Evolutionary conservation across 2,113 vertebrate species (phyloP).

Genomic region (Bufo bufo): DNA sequence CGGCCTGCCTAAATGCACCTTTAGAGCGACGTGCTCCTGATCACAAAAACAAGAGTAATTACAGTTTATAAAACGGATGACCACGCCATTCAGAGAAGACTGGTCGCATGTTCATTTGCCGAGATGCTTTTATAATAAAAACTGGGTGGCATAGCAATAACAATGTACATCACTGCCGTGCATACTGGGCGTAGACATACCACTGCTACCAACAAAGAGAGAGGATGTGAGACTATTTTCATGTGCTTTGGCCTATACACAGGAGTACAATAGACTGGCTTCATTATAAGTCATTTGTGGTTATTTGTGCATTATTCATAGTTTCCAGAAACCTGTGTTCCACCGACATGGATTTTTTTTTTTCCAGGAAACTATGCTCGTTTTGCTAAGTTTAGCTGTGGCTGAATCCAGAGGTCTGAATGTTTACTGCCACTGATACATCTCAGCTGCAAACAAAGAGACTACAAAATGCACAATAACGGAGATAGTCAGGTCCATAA

Average conservation of each 20-base stretch:
- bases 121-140: not conserved
- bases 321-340: slow-evolving; percentile 10
- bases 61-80: not conserved
- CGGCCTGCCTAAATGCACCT: too few species aligned
- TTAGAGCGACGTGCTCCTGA: too few species aligned
- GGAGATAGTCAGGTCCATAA: too few species aligned
- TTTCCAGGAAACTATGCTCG: slow-evolving; percentile 4
- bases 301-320: slow-evolving; percentile 12
- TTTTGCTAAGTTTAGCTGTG: slow-evolving; percentile 18
- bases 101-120: too few species aligned
- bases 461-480: not conserved
- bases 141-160: not conserved
- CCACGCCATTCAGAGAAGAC: too few species aligned
- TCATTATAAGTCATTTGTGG: slow-evolving; percentile 10
- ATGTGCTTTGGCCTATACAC: too few species aligned
- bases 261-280: not conserved
- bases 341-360: not conserved
- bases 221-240: not conserved
- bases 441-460: not conserved
- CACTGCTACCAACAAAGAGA: not conserved
- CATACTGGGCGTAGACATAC: not conserved
- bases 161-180: not conserved
- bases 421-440: not conserved
- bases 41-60: too few species aligned
- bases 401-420: not conserved